Evolutionary conservation across 1,140 invertebrate genomes (phyloP).

Genomic region (Drosophila novamexicana): DNA sequence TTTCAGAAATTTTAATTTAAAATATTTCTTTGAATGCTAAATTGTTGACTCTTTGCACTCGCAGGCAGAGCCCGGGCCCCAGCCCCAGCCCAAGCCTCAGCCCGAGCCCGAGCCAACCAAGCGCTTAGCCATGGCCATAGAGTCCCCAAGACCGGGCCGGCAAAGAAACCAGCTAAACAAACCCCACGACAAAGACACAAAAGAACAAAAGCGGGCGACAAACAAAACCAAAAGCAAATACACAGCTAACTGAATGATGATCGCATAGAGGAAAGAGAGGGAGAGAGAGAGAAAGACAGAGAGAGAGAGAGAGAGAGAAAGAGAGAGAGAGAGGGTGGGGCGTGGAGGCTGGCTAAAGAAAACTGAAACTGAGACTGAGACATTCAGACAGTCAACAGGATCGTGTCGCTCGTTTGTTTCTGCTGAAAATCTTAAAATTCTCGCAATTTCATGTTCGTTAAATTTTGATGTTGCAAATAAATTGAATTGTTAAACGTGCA

Average conservation of each 20-base stretch:
- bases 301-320: not conserved
- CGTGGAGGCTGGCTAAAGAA: slow-evolving; percentile 1
- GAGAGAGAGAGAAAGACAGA: slow-evolving; percentile 9
- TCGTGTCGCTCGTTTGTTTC: slow-evolving; percentile 84
- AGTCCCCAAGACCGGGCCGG: slow-evolving; percentile 21
- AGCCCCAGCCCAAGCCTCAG: no score
- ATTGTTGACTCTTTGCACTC: slow-evolving; percentile 81
- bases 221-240: slow-evolving; percentile 76
- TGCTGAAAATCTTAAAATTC: slow-evolving; percentile 84
- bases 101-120: slow-evolving; percentile 21
- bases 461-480: slow-evolving; percentile 84
- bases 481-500: slow-evolving; percentile 85
- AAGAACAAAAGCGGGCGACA: slow-evolving; percentile 82
- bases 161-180: slow-evolving; percentile 75
- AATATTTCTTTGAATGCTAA: slow-evolving; percentile 84
- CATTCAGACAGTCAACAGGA: slow-evolving; percentile 71
- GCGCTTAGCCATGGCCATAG: slow-evolving; percentile 29
- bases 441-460: slow-evolving; percentile 84
- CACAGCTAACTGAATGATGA: slow-evolving; percentile 28
- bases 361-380: slow-evolving; percentile 38
- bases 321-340: slow-evolving; percentile 19
- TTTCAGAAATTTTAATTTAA: slow-evolving; percentile 85
- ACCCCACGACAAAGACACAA: slow-evolving; percentile 75
- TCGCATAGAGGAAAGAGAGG: slow-evolving; percentile 8
- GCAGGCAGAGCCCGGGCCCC: slow-evolving; percentile 31